phyloP scores from a whole-genome alignment of 92 coral and sea anemone species.

The Zoanthus solanderi region DNA sequence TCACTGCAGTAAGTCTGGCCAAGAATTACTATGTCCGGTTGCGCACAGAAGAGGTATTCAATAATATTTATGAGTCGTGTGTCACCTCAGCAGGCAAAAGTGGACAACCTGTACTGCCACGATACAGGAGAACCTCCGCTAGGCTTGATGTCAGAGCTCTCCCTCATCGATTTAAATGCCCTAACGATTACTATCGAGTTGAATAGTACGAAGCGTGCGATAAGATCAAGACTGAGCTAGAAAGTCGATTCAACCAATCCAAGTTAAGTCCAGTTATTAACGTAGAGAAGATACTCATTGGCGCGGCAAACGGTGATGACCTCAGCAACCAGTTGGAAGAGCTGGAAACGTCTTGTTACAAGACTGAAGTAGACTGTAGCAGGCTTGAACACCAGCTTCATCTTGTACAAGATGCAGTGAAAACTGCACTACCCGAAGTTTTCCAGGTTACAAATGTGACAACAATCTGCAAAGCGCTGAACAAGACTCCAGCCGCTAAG shows the following conservation, averaged over 20 bases:
- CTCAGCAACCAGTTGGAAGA: slow-evolving; percentile 26
- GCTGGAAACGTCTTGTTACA: slow-evolving; percentile 33
- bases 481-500: slow-evolving; percentile 1
- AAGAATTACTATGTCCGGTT: slow-evolving; percentile 34
- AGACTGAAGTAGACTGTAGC: slow-evolving; percentile 43
- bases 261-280: slow-evolving; percentile 51
- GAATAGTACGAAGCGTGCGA: slow-evolving; percentile 64
- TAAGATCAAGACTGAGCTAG: slow-evolving; percentile 51
- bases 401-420: slow-evolving; percentile 42
- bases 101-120: slow-evolving; percentile 46
- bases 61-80: slow-evolving; percentile 1
- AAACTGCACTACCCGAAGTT: slow-evolving; percentile 12
- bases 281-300: slow-evolving; percentile 47
- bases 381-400: slow-evolving; percentile 54
- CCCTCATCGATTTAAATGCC: not conserved
- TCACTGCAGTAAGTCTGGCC: slow-evolving; percentile 45
- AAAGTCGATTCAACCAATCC: slow-evolving; percentile 59
- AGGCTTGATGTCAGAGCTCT: too few relatives aligned
- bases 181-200: slow-evolving; percentile 47
- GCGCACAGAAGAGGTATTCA: slow-evolving; percentile 53
- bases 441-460: slow-evolving; percentile 2
- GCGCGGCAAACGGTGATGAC: slow-evolving; percentile 46
- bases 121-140: too few relatives aligned
- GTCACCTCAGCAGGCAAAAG: slow-evolving; percentile 43
- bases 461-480: slow-evolving; percentile 21